Base-by-base conservation (phyloP, 1,140 invertebrate genomes). In the Saccostrea glomerata region DNA sequence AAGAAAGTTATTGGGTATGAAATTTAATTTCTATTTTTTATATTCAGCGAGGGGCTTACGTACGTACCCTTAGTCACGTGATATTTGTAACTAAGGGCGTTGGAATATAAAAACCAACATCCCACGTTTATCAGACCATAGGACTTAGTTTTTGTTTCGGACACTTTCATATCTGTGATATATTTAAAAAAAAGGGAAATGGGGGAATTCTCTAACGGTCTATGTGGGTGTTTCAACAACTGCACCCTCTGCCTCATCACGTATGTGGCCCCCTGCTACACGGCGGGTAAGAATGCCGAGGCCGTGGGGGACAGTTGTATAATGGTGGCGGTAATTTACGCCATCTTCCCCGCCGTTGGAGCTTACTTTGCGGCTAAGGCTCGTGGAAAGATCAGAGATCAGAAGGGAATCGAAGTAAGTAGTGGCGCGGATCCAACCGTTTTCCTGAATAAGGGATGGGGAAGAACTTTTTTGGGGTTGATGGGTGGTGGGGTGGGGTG, bases 231-330 rank as follows among this genome's bases (percentile, higher is more conserved):
- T 60, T 93, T 92, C 85, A 89, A 91, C 88, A 92, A 93, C 66
- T 23, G 87, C 2, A 90, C 91, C 40, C n/a, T 93, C 4, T 93
- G 92, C 63, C 83, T 93, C 11, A 89, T 92, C 86, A 88, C 92
- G 17, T 92, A 90, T 63, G 89, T 93, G 40, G 90, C 90, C 5
- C 93, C 93, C 12, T 93, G 93, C 82, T 92, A 92, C 90, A 91
- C 90, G 15, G 89, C 91, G 85, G 92, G 91, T 60, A 92, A 92
- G 84, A 92, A 91, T 89, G 88, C 90, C 11, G 92, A 92, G 87
- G 88, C 89, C 6, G 90, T 92, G 13, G 92, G 91, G 36, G 91
- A 92, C 12, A 91, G 84, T 58, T 92, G 92, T 83, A 56, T 56
- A 20, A 77, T 86, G 56, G 86, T 92, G 60, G 91, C 88, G 36